Evolutionary conservation across 2,888 invertebrate species (phyloP).

Genomic region (Metellina segmentata): DNA sequence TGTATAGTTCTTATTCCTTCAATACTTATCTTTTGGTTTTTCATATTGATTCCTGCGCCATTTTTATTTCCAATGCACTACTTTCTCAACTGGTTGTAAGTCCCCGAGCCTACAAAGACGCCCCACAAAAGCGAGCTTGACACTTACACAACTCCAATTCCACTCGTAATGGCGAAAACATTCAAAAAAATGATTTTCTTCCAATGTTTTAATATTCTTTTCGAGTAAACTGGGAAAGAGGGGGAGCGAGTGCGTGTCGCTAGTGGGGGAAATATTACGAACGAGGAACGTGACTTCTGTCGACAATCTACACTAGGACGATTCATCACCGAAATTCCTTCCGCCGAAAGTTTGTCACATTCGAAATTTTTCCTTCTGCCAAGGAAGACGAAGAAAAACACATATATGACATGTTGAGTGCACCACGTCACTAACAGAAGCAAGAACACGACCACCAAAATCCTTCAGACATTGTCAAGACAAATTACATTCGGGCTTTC

Average conservation of each 20-base stretch:
- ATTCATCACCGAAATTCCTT: conserved; percentile 40
- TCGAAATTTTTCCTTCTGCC: not conserved
- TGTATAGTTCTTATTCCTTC: too few species aligned
- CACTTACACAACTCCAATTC: not conserved
- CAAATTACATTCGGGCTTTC: conserved; percentile 59
- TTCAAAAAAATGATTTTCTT: not conserved
- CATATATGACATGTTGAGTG: conserved; percentile 52
- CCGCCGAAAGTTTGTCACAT: not conserved
- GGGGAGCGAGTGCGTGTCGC: not conserved
- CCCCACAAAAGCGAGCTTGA: not conserved
- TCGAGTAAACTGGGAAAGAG: not conserved
- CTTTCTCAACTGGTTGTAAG: too few species aligned
- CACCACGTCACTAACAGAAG: not conserved
- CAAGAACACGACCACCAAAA: conserved; percentile 43
- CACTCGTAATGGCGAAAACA: not conserved
- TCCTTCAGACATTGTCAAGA: conserved; percentile 53
- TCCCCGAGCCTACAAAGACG: too few species aligned
- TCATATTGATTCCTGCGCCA: too few species aligned
- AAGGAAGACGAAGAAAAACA: conserved; percentile 17
- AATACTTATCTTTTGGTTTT: too few species aligned
- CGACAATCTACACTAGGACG: conserved; percentile 11
- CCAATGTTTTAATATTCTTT: not conserved
- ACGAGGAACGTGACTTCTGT: not conserved
- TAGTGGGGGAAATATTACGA: not conserved
- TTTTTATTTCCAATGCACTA: too few species aligned